Conservation (phyloP, 1,140 invertebrate genomes). For the Arion vulgaris region DNA sequence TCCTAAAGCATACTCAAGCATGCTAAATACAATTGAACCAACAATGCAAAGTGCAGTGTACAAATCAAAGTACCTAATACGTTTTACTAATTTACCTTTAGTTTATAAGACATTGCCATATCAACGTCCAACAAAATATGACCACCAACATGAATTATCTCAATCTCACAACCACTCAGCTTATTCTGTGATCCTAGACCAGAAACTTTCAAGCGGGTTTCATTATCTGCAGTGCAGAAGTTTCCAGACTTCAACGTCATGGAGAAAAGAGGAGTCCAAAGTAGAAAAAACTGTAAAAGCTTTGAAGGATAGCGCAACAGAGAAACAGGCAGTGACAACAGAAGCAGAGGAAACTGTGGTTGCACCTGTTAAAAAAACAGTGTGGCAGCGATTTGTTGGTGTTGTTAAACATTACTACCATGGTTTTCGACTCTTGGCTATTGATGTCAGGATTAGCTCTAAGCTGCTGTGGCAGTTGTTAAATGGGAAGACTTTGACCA, state of each 20-base stretch:
- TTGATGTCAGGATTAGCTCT: slow-evolving; percentile 91
- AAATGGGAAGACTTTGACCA: slow-evolving; percentile 86
- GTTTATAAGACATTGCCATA: neutral
- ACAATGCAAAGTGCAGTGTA: neutral
- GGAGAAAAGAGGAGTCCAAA: slow-evolving; percentile 64
- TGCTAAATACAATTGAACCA: neutral
- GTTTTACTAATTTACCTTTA: neutral
- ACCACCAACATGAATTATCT: neutral
- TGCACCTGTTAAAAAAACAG: slow-evolving; percentile 44
- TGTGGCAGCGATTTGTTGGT: slow-evolving; percentile 81
- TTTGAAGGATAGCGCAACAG: slow-evolving; percentile 53
- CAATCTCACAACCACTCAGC: neutral
- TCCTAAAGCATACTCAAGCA: neutral
- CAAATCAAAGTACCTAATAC: slow-evolving; percentile 34
- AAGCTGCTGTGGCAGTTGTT: slow-evolving; percentile 87
- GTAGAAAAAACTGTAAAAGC: slow-evolving; percentile 66
- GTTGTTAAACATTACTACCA: slow-evolving; percentile 97
- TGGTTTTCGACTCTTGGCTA: slow-evolving; percentile 93
- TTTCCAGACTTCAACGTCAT: slow-evolving; percentile 37
- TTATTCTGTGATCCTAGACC: neutral
- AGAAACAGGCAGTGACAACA: slow-evolving; percentile 18
- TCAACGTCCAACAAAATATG: neutral
- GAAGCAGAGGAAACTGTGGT: neutral
- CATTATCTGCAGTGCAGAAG: neutral
- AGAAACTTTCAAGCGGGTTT: slow-evolving; percentile 6